Evolutionary conservation across 2,113 vertebrate genomes (phyloP).

Genomic region (Gymnogyps californianus): DNA sequence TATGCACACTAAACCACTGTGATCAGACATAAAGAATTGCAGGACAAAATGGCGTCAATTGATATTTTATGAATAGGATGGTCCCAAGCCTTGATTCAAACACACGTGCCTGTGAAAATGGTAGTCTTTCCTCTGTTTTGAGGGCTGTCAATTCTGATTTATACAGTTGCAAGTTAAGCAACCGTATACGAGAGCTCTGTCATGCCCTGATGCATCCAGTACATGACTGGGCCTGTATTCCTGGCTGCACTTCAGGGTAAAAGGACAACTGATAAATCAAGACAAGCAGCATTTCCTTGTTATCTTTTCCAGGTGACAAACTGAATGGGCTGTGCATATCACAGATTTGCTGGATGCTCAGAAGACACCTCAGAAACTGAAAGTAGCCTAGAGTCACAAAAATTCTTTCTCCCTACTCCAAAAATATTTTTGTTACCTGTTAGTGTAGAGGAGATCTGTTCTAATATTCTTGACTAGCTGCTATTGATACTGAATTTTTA

Average conservation of each 20-base stretch:
- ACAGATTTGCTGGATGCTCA: background rate
- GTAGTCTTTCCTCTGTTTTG: fast-evolving
- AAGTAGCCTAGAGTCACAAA: background rate
- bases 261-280: background rate
- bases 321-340: background rate
- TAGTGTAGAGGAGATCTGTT: background rate
- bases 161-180: background rate
- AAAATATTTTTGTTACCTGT: background rate
- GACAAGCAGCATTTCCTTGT: background rate
- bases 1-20: background rate
- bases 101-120: background rate
- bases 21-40: background rate
- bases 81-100: background rate
- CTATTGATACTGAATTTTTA: background rate
- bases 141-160: background rate
- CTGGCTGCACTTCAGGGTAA: background rate
- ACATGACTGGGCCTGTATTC: background rate
- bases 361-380: background rate
- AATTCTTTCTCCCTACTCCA: background rate
- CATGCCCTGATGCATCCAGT: background rate
- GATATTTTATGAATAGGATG: background rate
- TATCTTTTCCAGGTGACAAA: background rate
- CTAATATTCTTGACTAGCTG: background rate
- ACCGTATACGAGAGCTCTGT: background rate
- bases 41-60: background rate